Percentiles rank a stretch among this genome's conserved stretches.
phyloP scores from a whole-genome alignment of 2,113 vertebrate genomes.

The Rafetus swinhoei region DNA sequence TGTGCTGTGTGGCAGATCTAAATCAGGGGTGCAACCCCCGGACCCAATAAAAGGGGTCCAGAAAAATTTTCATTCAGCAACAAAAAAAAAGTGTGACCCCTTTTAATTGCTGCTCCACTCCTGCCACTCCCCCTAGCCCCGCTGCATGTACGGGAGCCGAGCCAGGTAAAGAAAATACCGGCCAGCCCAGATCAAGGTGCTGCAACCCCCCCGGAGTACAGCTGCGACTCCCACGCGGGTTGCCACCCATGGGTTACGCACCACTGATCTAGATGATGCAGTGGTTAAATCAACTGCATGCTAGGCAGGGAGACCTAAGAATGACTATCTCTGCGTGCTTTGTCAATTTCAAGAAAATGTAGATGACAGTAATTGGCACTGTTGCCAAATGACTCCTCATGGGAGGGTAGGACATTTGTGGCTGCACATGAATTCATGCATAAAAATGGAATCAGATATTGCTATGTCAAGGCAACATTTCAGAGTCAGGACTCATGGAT shows the following conservation, averaged over 20 bases:
- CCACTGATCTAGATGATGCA: neutral
- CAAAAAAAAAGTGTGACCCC: no score
- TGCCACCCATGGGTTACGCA: no score
- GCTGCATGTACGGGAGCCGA: no score
- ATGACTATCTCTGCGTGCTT: conserved; percentile 58
- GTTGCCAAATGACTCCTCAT: conserved; percentile 38
- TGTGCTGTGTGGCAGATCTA: neutral
- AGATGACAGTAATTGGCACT: conserved; percentile 62
- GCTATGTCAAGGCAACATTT: neutral
- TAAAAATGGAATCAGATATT: neutral
- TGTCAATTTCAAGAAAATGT: conserved; percentile 37
- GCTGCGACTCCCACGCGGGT: no score
- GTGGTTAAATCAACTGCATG: conserved; percentile 24
- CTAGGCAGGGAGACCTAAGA: conserved; percentile 49
- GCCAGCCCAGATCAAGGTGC: no score
- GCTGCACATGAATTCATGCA: rapidly evolving
- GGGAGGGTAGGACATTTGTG: conserved; percentile 1
- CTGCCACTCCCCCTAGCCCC: no score
- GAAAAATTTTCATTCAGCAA: no score
- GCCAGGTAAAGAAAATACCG: no score
- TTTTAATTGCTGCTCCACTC: no score
- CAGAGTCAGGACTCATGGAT: neutral
- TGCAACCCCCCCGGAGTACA: no score
- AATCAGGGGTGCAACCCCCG: no score
- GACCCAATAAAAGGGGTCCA: no score